Conservation (phyloP, 2,797 vertebrate genomes). For the Menidia menidia region DNA sequence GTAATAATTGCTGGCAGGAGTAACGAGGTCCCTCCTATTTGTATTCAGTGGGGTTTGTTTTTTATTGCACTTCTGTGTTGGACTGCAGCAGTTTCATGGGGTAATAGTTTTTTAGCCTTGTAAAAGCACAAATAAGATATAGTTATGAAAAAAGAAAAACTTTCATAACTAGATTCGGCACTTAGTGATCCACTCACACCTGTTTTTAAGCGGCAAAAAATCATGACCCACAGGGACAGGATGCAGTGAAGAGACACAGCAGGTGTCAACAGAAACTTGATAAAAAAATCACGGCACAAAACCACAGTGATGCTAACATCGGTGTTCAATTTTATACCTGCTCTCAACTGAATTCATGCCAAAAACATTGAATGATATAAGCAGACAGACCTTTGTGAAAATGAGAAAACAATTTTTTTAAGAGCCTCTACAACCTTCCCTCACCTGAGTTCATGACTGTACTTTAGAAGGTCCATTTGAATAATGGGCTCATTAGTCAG, state of each 20-base stretch:
- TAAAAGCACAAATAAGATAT: background rate
- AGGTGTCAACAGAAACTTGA: too few species aligned
- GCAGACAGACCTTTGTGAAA: background rate
- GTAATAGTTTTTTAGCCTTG: background rate
- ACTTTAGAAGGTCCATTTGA: slow-evolving; percentile 29
- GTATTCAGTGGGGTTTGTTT: slow-evolving; percentile 33
- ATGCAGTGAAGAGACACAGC: too few species aligned
- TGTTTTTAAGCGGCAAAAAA: background rate
- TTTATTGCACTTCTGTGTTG: slow-evolving; percentile 19
- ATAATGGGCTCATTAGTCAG: slow-evolving; percentile 56
- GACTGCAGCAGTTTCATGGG: background rate
- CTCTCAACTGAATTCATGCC: too few species aligned
- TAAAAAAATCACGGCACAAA: too few species aligned
- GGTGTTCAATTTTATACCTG: too few species aligned
- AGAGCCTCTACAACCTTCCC: background rate
- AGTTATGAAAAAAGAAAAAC: background rate
- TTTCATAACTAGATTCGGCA: background rate
- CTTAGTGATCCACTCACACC: background rate
- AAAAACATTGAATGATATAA: background rate
- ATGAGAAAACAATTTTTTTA: background rate
- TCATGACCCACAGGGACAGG: background rate
- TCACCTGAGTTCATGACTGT: background rate
- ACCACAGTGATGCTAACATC: too few species aligned
- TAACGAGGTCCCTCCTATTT: slow-evolving; percentile 79
- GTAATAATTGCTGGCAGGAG: slow-evolving; percentile 87